phyloP scores from a whole-genome alignment of 2,797 vertebrate genomes.

The Crypturellus tataupa region DNA sequence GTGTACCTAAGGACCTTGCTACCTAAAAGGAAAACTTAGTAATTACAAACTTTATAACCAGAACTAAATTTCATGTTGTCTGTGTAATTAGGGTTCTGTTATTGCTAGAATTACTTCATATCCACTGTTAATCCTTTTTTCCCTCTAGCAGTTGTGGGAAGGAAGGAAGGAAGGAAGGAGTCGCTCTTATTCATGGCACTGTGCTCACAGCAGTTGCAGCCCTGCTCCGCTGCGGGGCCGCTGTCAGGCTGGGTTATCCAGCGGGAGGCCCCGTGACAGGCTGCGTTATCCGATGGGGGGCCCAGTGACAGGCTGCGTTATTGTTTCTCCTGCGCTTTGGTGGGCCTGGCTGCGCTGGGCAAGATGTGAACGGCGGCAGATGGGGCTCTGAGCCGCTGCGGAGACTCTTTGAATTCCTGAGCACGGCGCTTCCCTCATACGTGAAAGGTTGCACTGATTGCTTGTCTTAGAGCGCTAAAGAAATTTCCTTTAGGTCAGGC shows the following conservation, averaged over 20 bases:
- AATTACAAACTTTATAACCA: background rate
- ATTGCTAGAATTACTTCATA: conserved; percentile 28
- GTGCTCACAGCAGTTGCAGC: background rate
- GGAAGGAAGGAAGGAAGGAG: background rate
- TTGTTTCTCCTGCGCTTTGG: conserved; percentile 16
- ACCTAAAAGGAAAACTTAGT: background rate
- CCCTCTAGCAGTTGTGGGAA: background rate
- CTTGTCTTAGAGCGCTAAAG: background rate
- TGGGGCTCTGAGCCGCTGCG: background rate
- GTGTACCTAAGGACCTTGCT: background rate
- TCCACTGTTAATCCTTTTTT: background rate
- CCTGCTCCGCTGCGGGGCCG: background rate
- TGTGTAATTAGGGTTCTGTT: background rate
- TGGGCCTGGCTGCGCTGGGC: background rate
- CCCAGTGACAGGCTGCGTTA: background rate
- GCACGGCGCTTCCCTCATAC: background rate
- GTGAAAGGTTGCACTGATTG: background rate
- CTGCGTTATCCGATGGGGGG: background rate
- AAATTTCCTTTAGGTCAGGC: background rate
- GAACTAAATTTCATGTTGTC: background rate
- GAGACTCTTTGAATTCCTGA: background rate
- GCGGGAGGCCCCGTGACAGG: too few relatives aligned
- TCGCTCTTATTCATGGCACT: background rate
- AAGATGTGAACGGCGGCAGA: background rate
- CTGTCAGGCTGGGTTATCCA: background rate